phyloP scores from a whole-genome alignment of 1,140 invertebrate genomes.

The Drosophila miranda region DNA sequence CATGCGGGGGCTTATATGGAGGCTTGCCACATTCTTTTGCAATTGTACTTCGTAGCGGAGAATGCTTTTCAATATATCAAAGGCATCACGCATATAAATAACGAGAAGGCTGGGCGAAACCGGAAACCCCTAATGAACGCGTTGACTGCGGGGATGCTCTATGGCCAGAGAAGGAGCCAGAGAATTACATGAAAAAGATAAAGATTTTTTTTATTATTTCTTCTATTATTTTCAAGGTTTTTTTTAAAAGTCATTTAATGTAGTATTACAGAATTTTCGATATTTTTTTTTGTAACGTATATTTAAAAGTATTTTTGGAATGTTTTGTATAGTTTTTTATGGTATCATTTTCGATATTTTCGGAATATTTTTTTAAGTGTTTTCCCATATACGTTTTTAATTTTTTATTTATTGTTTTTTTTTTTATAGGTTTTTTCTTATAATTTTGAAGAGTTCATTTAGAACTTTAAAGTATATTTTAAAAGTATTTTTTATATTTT shows the following conservation, averaged over 20 bases:
- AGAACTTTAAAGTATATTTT: too few relatives aligned
- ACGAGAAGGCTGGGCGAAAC: constrained; percentile 9
- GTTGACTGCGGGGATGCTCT: constrained; percentile 20
- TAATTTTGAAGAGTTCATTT: too few relatives aligned
- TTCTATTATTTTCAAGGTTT: neutral
- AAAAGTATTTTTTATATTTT: too few relatives aligned
- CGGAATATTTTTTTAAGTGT: too few relatives aligned
- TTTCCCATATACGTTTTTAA: too few relatives aligned
- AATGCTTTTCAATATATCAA: constrained; percentile 77
- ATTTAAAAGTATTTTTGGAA: neutral
- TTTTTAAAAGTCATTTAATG: too few relatives aligned
- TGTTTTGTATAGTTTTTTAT: too few relatives aligned
- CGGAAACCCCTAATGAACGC: neutral
- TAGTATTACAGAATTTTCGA: too few relatives aligned
- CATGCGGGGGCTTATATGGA: constrained; percentile 12
- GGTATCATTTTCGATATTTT: too few relatives aligned
- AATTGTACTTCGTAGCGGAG: constrained; percentile 61
- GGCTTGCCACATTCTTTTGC: constrained; percentile 47
- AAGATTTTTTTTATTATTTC: neutral
- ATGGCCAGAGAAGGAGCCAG: neutral
- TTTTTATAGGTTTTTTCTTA: too few relatives aligned
- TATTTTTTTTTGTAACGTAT: too few relatives aligned
- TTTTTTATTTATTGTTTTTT: too few relatives aligned
- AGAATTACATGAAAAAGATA: neutral
- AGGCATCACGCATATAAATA: constrained; percentile 57